A percentile compares a stretch with the other conserved stretches of the same genome.
Evolutionary conservation across 1,140 invertebrate genomes (phyloP).

Genomic region (Arion vulgaris): DNA sequence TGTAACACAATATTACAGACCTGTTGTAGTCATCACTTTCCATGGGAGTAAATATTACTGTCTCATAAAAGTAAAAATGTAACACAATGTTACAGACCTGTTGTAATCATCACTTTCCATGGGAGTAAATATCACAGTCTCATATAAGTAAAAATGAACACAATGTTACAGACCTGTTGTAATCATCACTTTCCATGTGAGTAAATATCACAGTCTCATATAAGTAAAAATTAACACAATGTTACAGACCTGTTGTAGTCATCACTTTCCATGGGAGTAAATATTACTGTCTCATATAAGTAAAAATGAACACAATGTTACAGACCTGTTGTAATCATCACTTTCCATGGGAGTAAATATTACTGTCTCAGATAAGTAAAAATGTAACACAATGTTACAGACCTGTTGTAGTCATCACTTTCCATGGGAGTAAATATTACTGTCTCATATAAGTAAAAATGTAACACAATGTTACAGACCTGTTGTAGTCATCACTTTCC

Average conservation of each 20-base stretch:
- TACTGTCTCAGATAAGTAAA: no score
- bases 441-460: no score
- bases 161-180: constrained; percentile 67
- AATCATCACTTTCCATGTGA: constrained; percentile 68
- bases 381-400: no score
- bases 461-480: no score
- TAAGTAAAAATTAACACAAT: no score
- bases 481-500: constrained; percentile 69
- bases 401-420: constrained; percentile 69
- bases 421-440: constrained; percentile 67
- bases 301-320: no score
- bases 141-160: no score
- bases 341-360: constrained; percentile 68
- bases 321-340: constrained; percentile 69
- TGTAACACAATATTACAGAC: no score
- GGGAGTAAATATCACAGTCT: constrained; percentile 61
- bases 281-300: constrained; percentile 47
- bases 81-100: no score
- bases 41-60: constrained; percentile 62
- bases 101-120: constrained; percentile 69
- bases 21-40: constrained; percentile 70
- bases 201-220: constrained; percentile 58
- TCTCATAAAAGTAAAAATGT: no score
- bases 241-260: constrained; percentile 68
- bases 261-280: constrained; percentile 69